Evolutionary conservation across 2,113 vertebrate species (phyloP).

Genomic region (Rhineura floridana): DNA sequence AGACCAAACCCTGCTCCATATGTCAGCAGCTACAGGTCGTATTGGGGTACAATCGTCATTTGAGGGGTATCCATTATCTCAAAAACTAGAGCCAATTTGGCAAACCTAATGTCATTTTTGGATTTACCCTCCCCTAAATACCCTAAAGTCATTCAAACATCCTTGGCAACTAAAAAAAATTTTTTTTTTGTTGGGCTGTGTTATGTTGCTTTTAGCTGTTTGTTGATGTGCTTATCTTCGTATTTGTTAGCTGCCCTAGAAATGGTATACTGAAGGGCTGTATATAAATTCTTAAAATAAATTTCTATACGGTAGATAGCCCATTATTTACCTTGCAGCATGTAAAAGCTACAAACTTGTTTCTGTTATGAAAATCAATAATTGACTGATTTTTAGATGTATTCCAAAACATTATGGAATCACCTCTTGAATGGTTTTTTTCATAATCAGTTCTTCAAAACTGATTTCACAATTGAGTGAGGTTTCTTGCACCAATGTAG

Average conservation of each 20-base stretch:
- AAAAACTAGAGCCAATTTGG: too few relatives aligned
- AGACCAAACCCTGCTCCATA: neutral
- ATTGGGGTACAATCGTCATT: too few relatives aligned
- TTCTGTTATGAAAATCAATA: neutral
- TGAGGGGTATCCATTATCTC: too few relatives aligned
- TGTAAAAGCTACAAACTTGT: neutral
- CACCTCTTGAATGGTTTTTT: neutral
- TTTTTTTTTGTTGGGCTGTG: neutral
- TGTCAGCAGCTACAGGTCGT: neutral
- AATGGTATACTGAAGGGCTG: neutral
- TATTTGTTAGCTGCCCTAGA: neutral
- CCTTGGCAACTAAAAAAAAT: too few relatives aligned
- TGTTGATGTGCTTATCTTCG: neutral
- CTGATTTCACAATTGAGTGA: neutral
- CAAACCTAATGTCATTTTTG: too few relatives aligned
- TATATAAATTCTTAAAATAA: neutral
- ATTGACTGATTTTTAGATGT: slow-evolving; percentile 13
- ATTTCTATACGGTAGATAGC: neutral
- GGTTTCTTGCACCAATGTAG: neutral
- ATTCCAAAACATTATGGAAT: slow-evolving; percentile 29
- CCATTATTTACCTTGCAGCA: too few relatives aligned
- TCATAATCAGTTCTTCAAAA: neutral
- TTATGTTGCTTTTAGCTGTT: neutral
- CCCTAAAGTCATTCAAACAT: too few relatives aligned
- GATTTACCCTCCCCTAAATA: too few relatives aligned